A percentile compares a stretch with the other conserved stretches of the same genome.
Conservation (phyloP, 2,888 invertebrate species). For the Hoplodrina ambigua region DNA sequence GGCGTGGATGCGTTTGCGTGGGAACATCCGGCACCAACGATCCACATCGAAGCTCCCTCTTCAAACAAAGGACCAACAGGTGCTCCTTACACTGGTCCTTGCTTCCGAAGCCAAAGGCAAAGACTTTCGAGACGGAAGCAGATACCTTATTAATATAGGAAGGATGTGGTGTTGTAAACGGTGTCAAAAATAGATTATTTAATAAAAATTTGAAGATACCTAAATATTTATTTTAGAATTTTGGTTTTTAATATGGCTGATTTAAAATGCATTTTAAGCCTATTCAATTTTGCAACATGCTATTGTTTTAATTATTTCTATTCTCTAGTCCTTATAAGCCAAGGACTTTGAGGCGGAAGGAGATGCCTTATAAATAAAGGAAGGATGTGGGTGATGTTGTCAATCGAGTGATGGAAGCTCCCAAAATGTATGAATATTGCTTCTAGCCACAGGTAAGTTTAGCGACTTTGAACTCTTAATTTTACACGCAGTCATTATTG, state of each 20-base stretch:
- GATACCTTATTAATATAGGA: conserved; percentile 70
- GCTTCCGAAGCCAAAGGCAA: conserved; percentile 81
- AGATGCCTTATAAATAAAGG: conserved; percentile 49
- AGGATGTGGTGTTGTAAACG: conserved; percentile 75
- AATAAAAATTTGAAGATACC: not conserved
- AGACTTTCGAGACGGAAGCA: conserved; percentile 61
- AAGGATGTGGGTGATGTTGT: conserved; percentile 55
- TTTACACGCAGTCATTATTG: no score
- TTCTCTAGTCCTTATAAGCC: conserved; percentile 77
- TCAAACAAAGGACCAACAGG: conserved; percentile 79
- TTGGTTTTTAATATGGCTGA: conserved; percentile 11
- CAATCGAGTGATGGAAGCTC: conserved; percentile 24
- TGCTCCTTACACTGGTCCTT: conserved; percentile 73
- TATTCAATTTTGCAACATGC: not conserved
- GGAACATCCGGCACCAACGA: conserved; percentile 82
- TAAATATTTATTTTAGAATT: not conserved
- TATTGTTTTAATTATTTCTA: not conserved
- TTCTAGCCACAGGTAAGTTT: conserved; percentile 1
- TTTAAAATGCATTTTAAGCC: not conserved
- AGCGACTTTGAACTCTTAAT: not conserved
- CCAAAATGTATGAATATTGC: conserved; percentile 36
- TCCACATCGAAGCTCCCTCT: conserved; percentile 58
- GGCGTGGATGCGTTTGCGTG: conserved; percentile 77
- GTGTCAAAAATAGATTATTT: not conserved
- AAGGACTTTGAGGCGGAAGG: conserved; percentile 37